Base-by-base conservation (phyloP, 1,140 invertebrate species). In the Mesaphorura yosii region DNA sequence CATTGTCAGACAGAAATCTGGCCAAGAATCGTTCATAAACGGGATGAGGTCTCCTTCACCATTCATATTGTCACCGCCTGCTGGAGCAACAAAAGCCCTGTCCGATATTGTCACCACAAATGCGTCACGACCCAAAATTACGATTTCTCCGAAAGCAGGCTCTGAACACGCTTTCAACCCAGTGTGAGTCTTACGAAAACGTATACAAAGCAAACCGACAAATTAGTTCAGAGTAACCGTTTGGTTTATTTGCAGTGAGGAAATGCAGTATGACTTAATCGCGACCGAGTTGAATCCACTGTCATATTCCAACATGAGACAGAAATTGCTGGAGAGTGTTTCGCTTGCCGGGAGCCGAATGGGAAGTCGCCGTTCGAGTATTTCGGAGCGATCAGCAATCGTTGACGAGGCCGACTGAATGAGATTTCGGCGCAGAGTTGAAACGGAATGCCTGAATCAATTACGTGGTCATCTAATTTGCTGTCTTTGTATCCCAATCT, bases 321-420 rank as follows among this genome's bases (percentile, higher is more conserved):
- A 47, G 12, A 60, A 60, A 53, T 45, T 60, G 17, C 26, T 60
- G 38, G 58, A 56, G 10, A 10, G n/a, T 34, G 31, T 34, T 34
- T n/a, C n/a, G n/a, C n/a, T n/a, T n/a, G n/a, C n/a, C n/a, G n/a
- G n/a, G n/a, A n/a, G n/a, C n/a, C n/a, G n/a, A n/a, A n/a, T n/a
- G n/a, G n/a, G n/a, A n/a, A n/a, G n/a, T n/a, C n/a, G n/a, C n/a
- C n/a, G n/a, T n/a, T n/a, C n/a, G n/a, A n/a, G n/a, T n/a, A n/a
- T n/a, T n/a, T n/a, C n/a, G n/a, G n/a, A n/a, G n/a, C n/a, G n/a
- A n/a, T n/a, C n/a, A n/a, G n/a, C n/a, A n/a, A n/a, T n/a, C n/a
- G n/a, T n/a, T n/a, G n/a, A n/a, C n/a, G n/a, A n/a, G n/a, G n/a
- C n/a, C n/a, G n/a, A n/a, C n/a, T n/a, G n/a, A n/a, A n/a, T n/a